Base-by-base conservation (phyloP, 1,140 invertebrate genomes). In the Amphibalanus amphitrite region DNA sequence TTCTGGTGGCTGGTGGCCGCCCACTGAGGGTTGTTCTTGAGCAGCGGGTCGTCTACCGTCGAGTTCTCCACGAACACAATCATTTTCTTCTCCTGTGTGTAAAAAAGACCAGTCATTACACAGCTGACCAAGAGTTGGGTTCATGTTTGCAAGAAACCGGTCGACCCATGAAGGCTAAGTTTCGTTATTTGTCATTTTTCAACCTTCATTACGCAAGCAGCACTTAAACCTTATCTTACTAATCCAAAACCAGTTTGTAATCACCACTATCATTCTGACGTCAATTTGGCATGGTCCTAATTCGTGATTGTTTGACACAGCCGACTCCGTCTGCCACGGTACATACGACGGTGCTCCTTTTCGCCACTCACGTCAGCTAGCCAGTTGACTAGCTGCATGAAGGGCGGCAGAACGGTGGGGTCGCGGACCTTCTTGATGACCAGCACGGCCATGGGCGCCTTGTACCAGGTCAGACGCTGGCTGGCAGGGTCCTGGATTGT, bases 341-440 rank as follows among this genome's bases (percentile, higher is more conserved):
- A n/a, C n/a, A n/a, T n/a, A n/a, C n/a, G n/a, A n/a, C n/a, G n/a
- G n/a, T n/a, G n/a, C n/a, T n/a, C n/a, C n/a, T n/a, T n/a, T n/a
- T n/a, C n/a, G n/a, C 20, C 17, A 59, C 47, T 23, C 47, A 59
- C 47, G 47, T 59, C 47, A 20, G 95, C 89, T 30, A 97, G 84
- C 93, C 94, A 97, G 77, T 88, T 86, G 17, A 97, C 90, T 25
- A 97, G 85, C 76, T 95, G 89, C 30, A 95, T 89, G 80, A 97
- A 98, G 0, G 93, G 93, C 69, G 87, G 85, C 64, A 95, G 82
- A 23, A 97, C 92, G 28, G 88, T 87, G 0, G 88, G 88, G 82
- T 97, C 95, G 79, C 92, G 87, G 38, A 95, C 89, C 80, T 98
- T 97, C 80, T 97, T 97, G 78, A 97, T 95, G 64, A 98, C 93